Base-by-base conservation (phyloP, 35 echinoderm and acorn worm species). In the Lytechinus pictus region DNA sequence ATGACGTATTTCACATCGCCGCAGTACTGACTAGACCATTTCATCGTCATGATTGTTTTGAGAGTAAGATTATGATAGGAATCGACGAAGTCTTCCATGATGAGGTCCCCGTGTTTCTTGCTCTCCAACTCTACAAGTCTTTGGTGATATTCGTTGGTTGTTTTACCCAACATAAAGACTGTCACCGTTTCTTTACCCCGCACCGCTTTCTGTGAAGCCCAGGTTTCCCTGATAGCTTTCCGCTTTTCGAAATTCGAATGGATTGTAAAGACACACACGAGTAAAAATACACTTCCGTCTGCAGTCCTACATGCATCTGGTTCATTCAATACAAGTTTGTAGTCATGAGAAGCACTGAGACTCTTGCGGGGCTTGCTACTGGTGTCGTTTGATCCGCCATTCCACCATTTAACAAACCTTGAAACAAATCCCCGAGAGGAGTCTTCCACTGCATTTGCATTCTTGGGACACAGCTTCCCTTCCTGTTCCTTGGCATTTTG, bases 41-140 rank as follows among this genome's bases (percentile, higher is more conserved):
- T 97, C 95, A 96, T 96, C 6, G 95, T 95, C 94, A 96, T 96
- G 8, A 97, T 94, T 27, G 95, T 97, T 52, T 97, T 97, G 13
- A 96, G 57, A 5, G 95, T 96, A 28, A 96, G 57, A 92, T 96
- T 97, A 11, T 96, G 61, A 86, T 97, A 97, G 13, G 53, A 60
- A 87, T 97, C 95, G 27, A n/a, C 55, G 54, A 96, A 96, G 29
- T 97, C 95, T 54, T 94, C 95, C 9, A 92, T 57, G 9, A 97
- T 53, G 9, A 97, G 61, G 57, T 97, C 96, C 14, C 79, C 57
- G 33, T 97, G 66, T 27, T 61, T 86, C 16, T 19, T 52, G 53
- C 91, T 94, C 86, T 96, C 95, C 19, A 51, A 13, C 8, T 86
- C 28, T 5, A 96, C 66, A 9, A 61, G 61, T 71, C n/a, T 96